Conservation (phyloP, 2,113 vertebrate species). For the Copsychus sechellarum region DNA sequence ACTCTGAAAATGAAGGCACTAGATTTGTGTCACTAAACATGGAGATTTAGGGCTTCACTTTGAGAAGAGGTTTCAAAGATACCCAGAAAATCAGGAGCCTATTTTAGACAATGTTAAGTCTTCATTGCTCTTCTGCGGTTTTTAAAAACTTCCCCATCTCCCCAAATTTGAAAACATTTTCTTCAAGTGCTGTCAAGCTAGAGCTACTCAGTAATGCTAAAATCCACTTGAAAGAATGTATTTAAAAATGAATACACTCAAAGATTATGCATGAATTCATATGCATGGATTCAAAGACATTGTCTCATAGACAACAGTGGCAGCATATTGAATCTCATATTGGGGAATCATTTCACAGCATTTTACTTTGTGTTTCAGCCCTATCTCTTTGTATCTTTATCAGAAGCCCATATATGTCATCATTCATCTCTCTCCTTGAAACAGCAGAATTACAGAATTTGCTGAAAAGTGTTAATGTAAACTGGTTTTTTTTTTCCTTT, state of each 20-base stretch:
- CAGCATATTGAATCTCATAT: conserved; percentile 31
- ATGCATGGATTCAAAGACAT: conserved; percentile 60
- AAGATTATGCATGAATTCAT: conserved; percentile 51
- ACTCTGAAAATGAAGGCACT: not conserved
- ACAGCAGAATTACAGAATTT: conserved; percentile 26
- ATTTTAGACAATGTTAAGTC: not conserved
- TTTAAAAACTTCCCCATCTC: not conserved
- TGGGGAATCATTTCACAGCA: conserved; percentile 12
- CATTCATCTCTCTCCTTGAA: conserved; percentile 44
- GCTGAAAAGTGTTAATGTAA: conserved; percentile 23
- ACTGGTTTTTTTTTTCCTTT: not conserved
- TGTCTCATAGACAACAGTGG: conserved; percentile 51
- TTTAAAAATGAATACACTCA: conserved; percentile 46
- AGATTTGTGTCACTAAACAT: not conserved
- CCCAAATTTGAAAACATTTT: conserved; percentile 32
- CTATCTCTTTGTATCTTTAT: conserved; percentile 64
- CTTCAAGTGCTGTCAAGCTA: conserved; percentile 30
- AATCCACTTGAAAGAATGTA: conserved; percentile 46
- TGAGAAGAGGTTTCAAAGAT: not conserved
- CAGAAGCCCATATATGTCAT: conserved; percentile 56
- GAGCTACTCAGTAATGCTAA: conserved; percentile 30
- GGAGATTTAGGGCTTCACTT: not conserved
- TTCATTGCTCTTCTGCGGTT: not conserved
- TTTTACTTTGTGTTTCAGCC: conserved; percentile 41
- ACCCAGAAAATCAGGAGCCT: not conserved